phyloP scores from a whole-genome alignment of 1,140 invertebrate species.

The Trichomalopsis sarcophagae region DNA sequence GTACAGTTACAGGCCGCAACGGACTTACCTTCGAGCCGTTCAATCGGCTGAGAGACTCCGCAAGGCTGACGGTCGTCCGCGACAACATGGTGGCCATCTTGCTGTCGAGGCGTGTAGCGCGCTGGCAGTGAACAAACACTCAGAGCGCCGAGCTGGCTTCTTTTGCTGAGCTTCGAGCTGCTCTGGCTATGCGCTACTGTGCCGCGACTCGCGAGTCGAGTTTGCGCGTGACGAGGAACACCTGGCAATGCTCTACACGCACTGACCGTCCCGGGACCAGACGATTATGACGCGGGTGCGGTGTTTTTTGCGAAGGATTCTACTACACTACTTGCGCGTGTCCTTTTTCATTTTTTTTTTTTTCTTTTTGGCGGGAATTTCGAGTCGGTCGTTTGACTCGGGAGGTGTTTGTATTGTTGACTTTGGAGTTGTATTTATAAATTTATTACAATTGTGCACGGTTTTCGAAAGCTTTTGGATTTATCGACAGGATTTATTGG shows the following conservation, averaged over 20 bases:
- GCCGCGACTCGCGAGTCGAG: background rate
- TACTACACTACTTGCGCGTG: too few relatives aligned
- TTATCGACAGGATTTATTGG: too few relatives aligned
- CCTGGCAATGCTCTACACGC: background rate
- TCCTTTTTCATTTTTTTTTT: too few relatives aligned
- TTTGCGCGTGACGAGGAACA: background rate
- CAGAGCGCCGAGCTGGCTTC: conserved; percentile 29
- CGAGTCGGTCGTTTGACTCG: background rate
- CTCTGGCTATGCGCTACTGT: background rate
- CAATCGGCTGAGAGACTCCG: conserved; percentile 78
- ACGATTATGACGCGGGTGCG: background rate
- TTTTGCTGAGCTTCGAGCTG: background rate
- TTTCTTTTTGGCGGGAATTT: background rate
- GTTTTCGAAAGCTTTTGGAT: too few relatives aligned
- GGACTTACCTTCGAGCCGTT: conserved; percentile 79
- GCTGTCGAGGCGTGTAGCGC: conserved; percentile 52
- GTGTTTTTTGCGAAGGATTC: too few relatives aligned
- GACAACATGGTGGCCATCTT: conserved; percentile 84
- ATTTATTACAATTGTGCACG: too few relatives aligned
- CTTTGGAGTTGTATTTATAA: too few relatives aligned
- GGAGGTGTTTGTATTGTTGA: too few relatives aligned
- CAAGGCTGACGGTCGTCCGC: conserved; percentile 78
- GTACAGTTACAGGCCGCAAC: background rate
- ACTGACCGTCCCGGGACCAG: background rate
- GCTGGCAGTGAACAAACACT: conserved; percentile 37